A percentile compares a stretch with the other conserved stretches of the same genome.
These are phyloP conservation scores for Bradypodion pumilum DNA, from an alignment of 2,797 vertebrate genomes.

Conservation along the genomic window DNA sequence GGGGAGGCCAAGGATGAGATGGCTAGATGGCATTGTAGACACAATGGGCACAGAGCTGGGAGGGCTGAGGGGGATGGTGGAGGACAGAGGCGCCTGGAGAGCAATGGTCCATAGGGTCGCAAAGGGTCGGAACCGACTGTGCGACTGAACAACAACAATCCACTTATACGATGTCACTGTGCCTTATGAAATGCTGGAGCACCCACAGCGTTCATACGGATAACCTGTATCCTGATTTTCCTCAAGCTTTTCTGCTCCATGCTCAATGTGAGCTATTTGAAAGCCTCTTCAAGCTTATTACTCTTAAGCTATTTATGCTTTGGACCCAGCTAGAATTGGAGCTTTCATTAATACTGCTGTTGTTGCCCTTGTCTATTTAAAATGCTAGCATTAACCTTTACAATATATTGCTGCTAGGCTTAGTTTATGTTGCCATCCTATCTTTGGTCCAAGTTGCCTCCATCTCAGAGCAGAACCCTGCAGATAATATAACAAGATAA, in stretches of 20 bases:
- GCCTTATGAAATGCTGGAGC: not conserved
- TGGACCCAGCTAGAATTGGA: slow-evolving; percentile 18
- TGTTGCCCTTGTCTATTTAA: accelerated
- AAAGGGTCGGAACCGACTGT: no score
- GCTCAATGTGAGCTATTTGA: slow-evolving; percentile 13
- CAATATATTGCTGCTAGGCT: no score
- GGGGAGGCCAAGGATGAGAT: no score
- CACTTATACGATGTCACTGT: not conserved
- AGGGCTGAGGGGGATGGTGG: no score
- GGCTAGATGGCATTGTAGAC: no score
- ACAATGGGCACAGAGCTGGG: no score
- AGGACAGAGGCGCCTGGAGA: no score
- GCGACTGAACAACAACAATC: no score
- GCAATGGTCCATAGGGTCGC: no score
- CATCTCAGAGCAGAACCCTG: not conserved
- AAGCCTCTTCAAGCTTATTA: slow-evolving; percentile 61
- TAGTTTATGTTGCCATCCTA: not conserved
- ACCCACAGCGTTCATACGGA: not conserved
- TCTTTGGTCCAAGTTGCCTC: not conserved
- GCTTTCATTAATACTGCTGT: not conserved
- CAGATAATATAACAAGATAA: not conserved
- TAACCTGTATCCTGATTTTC: not conserved
- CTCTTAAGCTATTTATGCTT: slow-evolving; percentile 53
- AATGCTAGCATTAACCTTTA: not conserved
- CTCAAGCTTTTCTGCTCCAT: not conserved